Conservation (phyloP, 2,888 invertebrate species). For the Parthenolecanium corni region DNA sequence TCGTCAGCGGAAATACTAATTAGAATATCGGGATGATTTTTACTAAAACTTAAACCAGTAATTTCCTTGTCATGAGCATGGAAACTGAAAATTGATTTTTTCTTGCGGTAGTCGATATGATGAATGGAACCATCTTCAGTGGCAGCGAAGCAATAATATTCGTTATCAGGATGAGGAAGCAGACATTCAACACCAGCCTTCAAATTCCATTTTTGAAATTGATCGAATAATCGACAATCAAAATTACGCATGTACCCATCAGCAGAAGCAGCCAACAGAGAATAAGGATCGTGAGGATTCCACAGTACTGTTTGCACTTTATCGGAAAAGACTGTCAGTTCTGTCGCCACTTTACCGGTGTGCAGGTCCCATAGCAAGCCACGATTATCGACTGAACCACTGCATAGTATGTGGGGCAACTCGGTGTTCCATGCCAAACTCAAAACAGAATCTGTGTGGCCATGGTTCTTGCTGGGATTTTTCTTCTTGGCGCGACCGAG, state of each 20-base stretch:
- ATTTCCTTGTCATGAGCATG: constrained; percentile 72
- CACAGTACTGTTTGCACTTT: constrained; percentile 76
- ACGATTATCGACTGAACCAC: constrained; percentile 81
- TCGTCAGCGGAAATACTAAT: constrained; percentile 70
- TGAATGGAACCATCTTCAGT: constrained; percentile 46
- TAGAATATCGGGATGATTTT: constrained; percentile 59
- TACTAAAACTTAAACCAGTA: constrained; percentile 60
- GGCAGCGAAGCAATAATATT: constrained; percentile 58
- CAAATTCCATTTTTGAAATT: constrained; percentile 57
- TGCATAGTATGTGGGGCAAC: constrained; percentile 75
- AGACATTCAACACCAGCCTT: constrained; percentile 76
- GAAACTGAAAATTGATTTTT: constrained; percentile 56
- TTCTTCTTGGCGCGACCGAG: constrained; percentile 49
- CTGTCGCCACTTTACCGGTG: constrained; percentile 60
- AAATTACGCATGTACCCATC: constrained; percentile 55
- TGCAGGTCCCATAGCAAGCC: constrained; percentile 88
- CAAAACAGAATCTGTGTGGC: constrained; percentile 69
- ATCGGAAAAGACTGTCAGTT: constrained; percentile 60
- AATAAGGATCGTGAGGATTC: constrained; percentile 72
- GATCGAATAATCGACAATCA: constrained; percentile 57
- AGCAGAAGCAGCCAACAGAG: constrained; percentile 69
- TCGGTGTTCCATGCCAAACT: constrained; percentile 82
- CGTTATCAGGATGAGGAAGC: constrained; percentile 68
- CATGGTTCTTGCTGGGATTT: constrained; percentile 49
- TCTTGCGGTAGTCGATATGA: constrained; percentile 44